phyloP scores from a whole-genome alignment of 2,888 invertebrate species.

The Octodonta nipae region DNA sequence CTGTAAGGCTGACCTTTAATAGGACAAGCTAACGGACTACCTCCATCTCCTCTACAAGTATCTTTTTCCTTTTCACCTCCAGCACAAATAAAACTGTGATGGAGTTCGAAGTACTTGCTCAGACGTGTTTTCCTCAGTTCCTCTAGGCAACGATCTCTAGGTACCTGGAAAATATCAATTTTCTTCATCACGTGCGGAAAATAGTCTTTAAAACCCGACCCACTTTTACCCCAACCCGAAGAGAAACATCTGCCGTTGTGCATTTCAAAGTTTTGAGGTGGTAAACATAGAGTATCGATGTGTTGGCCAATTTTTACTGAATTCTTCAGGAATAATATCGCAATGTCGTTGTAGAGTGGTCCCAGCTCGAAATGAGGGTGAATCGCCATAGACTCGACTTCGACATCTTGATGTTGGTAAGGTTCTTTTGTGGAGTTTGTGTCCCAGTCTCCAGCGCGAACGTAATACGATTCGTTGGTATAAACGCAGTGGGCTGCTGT shows the following conservation, averaged over 20 bases:
- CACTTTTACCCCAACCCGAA: constrained; percentile 27
- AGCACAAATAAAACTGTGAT: constrained; percentile 63
- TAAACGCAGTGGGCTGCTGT: constrained; percentile 30
- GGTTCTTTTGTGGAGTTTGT: constrained; percentile 25
- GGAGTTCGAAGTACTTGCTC: constrained; percentile 49
- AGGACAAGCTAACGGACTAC: constrained; percentile 52
- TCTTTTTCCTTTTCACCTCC: constrained; percentile 49
- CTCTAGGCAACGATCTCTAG: constrained; percentile 43
- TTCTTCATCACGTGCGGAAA: constrained; percentile 59
- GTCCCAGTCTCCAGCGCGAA: constrained; percentile 33
- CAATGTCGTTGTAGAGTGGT: constrained; percentile 28
- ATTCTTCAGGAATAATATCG: constrained; percentile 22
- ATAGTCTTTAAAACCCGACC: constrained; percentile 40
- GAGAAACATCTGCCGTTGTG: constrained; percentile 19
- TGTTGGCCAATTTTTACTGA: constrained; percentile 22
- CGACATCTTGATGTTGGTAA: constrained; percentile 27
- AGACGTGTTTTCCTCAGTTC: constrained; percentile 48
- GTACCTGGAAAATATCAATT: constrained; percentile 53
- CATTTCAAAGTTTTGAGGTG: constrained; percentile 18
- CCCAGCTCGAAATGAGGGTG: constrained; percentile 23
- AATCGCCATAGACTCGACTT: constrained; percentile 15
- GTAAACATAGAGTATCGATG: constrained; percentile 27
- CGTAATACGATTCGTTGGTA: constrained; percentile 15
- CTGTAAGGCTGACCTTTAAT: constrained; percentile 40
- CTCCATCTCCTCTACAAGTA: constrained; percentile 46